Conservation (phyloP, 2,113 vertebrate species). For the Lates calcarifer region DNA sequence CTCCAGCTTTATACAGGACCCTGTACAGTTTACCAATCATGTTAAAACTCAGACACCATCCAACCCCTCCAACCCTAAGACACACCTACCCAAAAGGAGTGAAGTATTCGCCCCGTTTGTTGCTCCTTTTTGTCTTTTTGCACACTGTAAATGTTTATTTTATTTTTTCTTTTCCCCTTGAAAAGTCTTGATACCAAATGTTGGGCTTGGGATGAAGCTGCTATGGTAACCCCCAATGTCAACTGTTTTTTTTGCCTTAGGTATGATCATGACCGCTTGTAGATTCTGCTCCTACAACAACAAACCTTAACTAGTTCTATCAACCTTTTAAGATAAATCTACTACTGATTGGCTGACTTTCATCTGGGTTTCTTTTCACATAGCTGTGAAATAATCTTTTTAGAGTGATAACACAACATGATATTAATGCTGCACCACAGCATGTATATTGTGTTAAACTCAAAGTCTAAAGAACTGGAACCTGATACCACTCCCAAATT, state of each 20-base stretch:
- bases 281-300: slow-evolving; percentile 21
- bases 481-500: background rate
- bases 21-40: slow-evolving; percentile 64
- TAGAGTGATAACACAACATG: slow-evolving; percentile 5
- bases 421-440: slow-evolving; percentile 13
- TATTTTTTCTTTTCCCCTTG: background rate
- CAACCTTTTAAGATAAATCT: slow-evolving; percentile 17
- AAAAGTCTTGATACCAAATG: slow-evolving; percentile 68
- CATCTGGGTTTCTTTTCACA: background rate
- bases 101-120: slow-evolving; percentile 85
- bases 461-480: background rate
- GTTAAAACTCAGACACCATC: slow-evolving; percentile 46
- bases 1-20: slow-evolving; percentile 55
- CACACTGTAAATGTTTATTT: slow-evolving; percentile 52
- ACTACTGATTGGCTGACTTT: background rate
- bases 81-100: slow-evolving; percentile 83
- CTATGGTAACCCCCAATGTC: slow-evolving; percentile 24
- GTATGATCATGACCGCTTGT: background rate
- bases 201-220: slow-evolving; percentile 45
- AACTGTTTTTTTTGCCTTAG: slow-evolving; percentile 20
- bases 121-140: slow-evolving; percentile 58
- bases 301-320: slow-evolving; percentile 6
- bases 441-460: slow-evolving; percentile 1
- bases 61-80: background rate
- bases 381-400: slow-evolving; percentile 33